These are phyloP conservation scores for Odobenus rosmarus DNA, from an alignment of 2,113 vertebrate genomes.

Conservation along the genomic window DNA sequence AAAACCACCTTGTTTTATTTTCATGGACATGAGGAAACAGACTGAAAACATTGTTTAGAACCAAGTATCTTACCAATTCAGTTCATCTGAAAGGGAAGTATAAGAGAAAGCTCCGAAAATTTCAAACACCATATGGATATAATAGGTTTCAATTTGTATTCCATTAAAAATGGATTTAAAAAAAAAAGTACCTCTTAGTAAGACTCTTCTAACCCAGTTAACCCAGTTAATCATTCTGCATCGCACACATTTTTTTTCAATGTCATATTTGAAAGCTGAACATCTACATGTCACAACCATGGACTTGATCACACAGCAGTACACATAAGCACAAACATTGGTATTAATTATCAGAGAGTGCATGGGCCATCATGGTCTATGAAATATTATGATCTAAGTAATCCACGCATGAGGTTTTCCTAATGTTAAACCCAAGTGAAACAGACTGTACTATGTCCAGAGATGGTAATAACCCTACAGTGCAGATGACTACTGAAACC, in stretches of 20 bases:
- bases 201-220: not conserved
- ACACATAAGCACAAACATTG: not conserved
- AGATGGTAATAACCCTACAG: not conserved
- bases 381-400: not conserved
- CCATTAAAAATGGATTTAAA: not conserved
- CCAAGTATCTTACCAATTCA: not conserved
- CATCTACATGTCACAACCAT: not conserved
- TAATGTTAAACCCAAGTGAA: not conserved
- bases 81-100: conserved; percentile 13
- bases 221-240: not conserved
- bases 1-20: not conserved
- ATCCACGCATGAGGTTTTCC: not conserved
- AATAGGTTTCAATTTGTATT: not conserved
- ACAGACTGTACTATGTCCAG: not conserved
- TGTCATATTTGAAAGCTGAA: not conserved
- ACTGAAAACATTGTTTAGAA: not conserved
- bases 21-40: not conserved
- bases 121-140: not conserved
- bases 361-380: not conserved
- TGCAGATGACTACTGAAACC: not conserved
- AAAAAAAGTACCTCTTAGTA: not conserved
- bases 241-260: not conserved
- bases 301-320: not conserved
- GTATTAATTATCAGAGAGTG: not conserved
- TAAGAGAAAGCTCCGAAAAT: not conserved